Evolutionary conservation across 2,113 vertebrate genomes (phyloP), one percentile per base, ranked within the genome.

Genomic region (Chrysemys picta): DNA sequence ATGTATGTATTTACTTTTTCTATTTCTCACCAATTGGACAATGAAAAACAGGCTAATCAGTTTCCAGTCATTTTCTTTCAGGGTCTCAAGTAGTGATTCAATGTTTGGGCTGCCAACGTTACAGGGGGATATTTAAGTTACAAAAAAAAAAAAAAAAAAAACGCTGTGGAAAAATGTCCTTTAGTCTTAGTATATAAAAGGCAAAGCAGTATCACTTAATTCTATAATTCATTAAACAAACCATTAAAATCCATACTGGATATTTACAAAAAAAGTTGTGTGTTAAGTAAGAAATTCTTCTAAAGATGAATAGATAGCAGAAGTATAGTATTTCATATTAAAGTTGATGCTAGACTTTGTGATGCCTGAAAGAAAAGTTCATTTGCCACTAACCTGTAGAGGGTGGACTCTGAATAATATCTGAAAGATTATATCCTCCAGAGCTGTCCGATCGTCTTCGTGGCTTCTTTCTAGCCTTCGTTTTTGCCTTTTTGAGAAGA

Each of bases 381-480:
- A 80, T 91, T 95, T 90, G 59, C n/a, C 49, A 98, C 98, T 97
- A 85, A 99, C 99, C 99, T 99, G 98, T 94, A 88, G 98, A 97
- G 72, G 99, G 97, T 24, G 99, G 98, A 96, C 98, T 99, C 88
- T 99, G 99, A 97, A 99, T 99, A 95, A 99, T 96, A 96, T 99
- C 99, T 87, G 99, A 99, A n/a, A 99, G 98, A 80, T 99, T 99
- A 97, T 99, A 99, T 50, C 99, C 99, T 83, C 99, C 99, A 89
- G 99, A 99, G 97, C 99, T 99, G 98, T 99, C 99, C 1, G 98
- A 99, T 8, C 99, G 99, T 86, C 98, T 98, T 75, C 99, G 98
- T 86, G 99, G 98, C 96, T 99, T 99, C 98, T 98, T 99, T 97
- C 99, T 99, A 38, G 99, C 99, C 95, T 99, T 99, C n/a, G 98